These are phyloP conservation scores for Brachypteracias leptosomus DNA, from an alignment of 2,113 vertebrate genomes.

Conservation along the genomic window DNA sequence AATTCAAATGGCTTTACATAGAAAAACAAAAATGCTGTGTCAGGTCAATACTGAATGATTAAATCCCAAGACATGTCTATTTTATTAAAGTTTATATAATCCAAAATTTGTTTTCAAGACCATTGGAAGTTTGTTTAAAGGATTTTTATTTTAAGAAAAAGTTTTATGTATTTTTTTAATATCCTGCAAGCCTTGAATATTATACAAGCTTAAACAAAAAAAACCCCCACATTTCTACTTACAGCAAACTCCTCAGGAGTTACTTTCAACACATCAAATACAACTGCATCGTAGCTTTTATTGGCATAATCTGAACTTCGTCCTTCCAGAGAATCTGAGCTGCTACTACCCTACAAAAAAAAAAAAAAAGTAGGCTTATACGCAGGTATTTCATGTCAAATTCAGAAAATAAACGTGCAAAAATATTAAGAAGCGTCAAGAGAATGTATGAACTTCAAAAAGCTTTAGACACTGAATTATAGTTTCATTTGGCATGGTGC, in stretches of 20 bases:
- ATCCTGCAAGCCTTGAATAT: not conserved
- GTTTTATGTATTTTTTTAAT: not conserved
- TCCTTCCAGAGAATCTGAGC: slow-evolving; percentile 93
- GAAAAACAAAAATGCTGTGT: not conserved
- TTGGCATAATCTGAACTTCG: slow-evolving; percentile 87
- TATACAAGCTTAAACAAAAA: not conserved
- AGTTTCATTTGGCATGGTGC: not conserved
- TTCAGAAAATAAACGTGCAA: not conserved
- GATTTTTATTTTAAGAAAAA: not conserved
- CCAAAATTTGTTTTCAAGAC: not conserved
- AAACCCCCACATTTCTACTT: no score
- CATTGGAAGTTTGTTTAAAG: not conserved
- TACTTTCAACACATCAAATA: slow-evolving; percentile 96
- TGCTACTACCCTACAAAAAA: slow-evolving; percentile 88
- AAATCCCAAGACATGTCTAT: not conserved
- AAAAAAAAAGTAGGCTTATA: not conserved
- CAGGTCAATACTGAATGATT: not conserved
- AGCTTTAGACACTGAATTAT: not conserved
- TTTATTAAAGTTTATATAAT: not conserved
- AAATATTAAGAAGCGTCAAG: not conserved
- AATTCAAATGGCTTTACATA: not conserved
- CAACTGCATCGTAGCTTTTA: slow-evolving; percentile 95
- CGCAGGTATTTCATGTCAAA: not conserved
- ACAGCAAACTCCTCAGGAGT: slow-evolving; percentile 97
- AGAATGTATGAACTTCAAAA: not conserved